Evolutionary conservation across 2,888 invertebrate species (phyloP).

Genomic region (Lottia scabra): DNA sequence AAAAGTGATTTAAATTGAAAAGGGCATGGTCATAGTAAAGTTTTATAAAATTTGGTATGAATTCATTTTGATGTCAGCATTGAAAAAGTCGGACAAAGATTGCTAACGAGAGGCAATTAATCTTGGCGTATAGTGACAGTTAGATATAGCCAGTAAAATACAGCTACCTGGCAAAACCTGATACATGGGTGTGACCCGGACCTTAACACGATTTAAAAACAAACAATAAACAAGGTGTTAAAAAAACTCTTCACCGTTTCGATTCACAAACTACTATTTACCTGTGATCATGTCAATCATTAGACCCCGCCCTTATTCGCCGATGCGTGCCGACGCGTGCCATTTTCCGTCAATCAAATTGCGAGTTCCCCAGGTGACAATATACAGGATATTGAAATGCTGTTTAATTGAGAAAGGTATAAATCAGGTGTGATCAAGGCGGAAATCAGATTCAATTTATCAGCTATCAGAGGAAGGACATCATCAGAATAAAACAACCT

Average conservation of each 20-base stretch:
- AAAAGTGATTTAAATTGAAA: no score
- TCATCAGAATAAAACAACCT: not conserved
- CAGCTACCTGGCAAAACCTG: not conserved
- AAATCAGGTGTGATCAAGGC: not conserved
- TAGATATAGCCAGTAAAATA: not conserved
- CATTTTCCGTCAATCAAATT: constrained; percentile 20
- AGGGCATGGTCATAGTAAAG: no score
- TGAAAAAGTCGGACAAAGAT: no score
- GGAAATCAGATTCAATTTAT: not conserved
- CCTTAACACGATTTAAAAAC: not conserved
- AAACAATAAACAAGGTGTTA: not conserved
- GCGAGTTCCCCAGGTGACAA: not conserved
- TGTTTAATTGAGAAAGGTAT: not conserved
- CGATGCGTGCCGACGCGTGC: constrained; percentile 26
- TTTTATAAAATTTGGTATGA: no score
- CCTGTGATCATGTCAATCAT: not conserved
- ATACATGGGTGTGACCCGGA: not conserved
- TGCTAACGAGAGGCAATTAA: no score
- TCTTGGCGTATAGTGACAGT: not conserved
- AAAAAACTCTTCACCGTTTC: not conserved
- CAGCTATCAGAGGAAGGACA: not conserved
- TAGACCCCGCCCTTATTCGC: constrained; percentile 22
- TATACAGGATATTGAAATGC: not conserved
- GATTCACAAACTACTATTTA: not conserved
- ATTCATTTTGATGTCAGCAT: no score